phyloP scores from a whole-genome alignment of 2,797 vertebrate genomes.

The Glyptemys insculpta region DNA sequence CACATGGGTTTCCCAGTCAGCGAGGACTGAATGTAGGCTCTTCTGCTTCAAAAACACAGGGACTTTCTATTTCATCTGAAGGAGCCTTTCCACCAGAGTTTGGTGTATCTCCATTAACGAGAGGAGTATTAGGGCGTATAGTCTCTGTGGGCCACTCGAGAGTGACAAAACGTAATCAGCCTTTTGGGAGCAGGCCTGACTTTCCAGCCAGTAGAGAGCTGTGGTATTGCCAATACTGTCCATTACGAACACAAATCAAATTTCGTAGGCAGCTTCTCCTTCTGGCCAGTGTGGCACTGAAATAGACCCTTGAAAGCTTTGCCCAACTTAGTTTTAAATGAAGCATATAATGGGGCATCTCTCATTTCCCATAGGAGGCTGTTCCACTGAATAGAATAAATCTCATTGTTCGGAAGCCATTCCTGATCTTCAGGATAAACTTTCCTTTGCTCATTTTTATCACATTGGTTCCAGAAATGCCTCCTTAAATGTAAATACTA shows the following conservation, averaged over 20 bases:
- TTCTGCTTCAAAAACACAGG: not conserved
- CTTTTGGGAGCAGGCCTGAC: not conserved
- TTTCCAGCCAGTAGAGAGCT: not conserved
- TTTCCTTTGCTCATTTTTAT: not conserved
- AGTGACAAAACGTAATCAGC: not conserved
- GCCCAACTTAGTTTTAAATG: fast-evolving
- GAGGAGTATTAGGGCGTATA: not conserved
- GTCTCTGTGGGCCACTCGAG: not conserved
- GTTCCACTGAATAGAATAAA: not conserved
- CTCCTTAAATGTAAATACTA: not conserved
- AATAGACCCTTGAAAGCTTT: not conserved
- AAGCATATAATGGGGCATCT: not conserved
- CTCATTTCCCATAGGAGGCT: not conserved
- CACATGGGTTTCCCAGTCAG: not conserved
- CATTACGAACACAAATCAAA: not conserved
- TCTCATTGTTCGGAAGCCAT: not conserved
- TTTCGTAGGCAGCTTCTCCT: not conserved
- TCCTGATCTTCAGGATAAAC: fast-evolving
- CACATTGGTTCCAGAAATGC: not conserved
- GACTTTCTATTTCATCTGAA: not conserved
- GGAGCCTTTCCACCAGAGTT: not conserved
- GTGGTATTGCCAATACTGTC: not conserved
- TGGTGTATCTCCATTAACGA: not conserved
- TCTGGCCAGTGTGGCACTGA: not conserved
- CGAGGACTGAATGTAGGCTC: not conserved